Conservation (phyloP, 2,113 vertebrate species). For the Sinocyclocheilus maitianheensis region DNA sequence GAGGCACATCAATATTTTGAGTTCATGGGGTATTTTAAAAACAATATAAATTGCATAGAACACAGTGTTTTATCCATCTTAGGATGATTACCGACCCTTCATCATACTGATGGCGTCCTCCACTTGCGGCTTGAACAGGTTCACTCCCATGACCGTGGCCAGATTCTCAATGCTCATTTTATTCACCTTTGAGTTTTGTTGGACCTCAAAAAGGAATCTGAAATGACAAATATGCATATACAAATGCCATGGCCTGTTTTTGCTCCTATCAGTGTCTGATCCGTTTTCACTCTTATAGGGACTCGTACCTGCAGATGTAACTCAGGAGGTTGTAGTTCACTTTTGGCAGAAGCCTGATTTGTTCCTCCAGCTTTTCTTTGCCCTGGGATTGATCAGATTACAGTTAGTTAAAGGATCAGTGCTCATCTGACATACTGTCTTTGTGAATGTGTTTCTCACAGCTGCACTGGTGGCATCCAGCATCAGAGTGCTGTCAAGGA, state of each 20-base stretch:
- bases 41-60: not conserved
- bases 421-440: not conserved
- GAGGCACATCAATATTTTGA: not conserved
- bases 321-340: constrained; percentile 93
- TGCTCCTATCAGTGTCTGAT: not conserved
- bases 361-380: constrained; percentile 80
- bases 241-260: not conserved
- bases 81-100: constrained; percentile 79
- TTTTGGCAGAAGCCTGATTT: constrained; percentile 84
- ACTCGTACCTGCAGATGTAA: constrained; percentile 88
- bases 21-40: not conserved
- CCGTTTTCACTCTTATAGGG: not conserved
- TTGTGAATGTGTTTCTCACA: constrained; percentile 66
- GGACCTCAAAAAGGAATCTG: constrained; percentile 94
- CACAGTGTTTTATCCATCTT: not conserved
- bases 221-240: not conserved
- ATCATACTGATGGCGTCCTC: constrained; percentile 93
- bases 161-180: constrained; percentile 98
- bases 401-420: not conserved
- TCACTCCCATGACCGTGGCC: constrained; percentile 95
- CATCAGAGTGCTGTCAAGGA: constrained; percentile 83
- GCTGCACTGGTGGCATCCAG: constrained; percentile 72
- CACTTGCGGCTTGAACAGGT: constrained; percentile 89
- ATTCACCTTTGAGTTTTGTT: constrained; percentile 84
- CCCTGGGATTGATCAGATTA: constrained; percentile 71